phyloP scores from a whole-genome alignment of 2,888 invertebrate species.

The Cosmorhoe ocellata region DNA sequence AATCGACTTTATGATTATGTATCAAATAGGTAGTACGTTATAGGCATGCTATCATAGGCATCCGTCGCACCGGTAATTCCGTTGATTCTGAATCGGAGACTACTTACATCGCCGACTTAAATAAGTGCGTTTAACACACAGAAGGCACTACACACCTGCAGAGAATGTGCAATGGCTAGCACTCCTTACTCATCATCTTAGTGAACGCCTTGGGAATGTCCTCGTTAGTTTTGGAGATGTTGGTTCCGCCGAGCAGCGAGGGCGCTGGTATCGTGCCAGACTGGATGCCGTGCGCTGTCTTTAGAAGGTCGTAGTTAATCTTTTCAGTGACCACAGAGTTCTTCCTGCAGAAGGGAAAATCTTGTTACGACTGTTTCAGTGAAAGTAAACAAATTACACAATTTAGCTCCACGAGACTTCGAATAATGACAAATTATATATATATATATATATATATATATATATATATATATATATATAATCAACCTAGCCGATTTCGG shows the following conservation, averaged over 20 bases:
- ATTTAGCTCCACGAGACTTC: too few relatives aligned
- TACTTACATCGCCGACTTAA: constrained; percentile 5
- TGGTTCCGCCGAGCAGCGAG: constrained; percentile 88
- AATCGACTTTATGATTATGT: background rate
- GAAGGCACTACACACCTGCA: constrained; percentile 36
- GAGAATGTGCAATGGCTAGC: constrained; percentile 52
- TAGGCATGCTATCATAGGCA: background rate
- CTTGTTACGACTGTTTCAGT: background rate
- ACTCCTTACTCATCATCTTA: constrained; percentile 78
- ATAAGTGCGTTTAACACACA: constrained; percentile 32
- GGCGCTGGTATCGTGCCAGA: constrained; percentile 87
- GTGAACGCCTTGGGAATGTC: constrained; percentile 91
- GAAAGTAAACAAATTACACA: too few relatives aligned
- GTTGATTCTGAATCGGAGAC: background rate
- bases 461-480: too few relatives aligned
- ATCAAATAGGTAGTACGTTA: background rate
- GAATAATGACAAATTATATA: too few relatives aligned
- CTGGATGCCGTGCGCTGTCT: constrained; percentile 88
- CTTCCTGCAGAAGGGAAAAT: constrained; percentile 74
- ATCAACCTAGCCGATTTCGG: too few relatives aligned
- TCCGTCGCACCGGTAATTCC: constrained; percentile 3
- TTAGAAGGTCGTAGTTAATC: constrained; percentile 95
- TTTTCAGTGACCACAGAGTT: constrained; percentile 94
- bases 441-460: too few relatives aligned
- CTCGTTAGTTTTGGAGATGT: constrained; percentile 90